Evolutionary conservation across 2,113 vertebrate species (phyloP).

Genomic region (Grallaria varia): DNA sequence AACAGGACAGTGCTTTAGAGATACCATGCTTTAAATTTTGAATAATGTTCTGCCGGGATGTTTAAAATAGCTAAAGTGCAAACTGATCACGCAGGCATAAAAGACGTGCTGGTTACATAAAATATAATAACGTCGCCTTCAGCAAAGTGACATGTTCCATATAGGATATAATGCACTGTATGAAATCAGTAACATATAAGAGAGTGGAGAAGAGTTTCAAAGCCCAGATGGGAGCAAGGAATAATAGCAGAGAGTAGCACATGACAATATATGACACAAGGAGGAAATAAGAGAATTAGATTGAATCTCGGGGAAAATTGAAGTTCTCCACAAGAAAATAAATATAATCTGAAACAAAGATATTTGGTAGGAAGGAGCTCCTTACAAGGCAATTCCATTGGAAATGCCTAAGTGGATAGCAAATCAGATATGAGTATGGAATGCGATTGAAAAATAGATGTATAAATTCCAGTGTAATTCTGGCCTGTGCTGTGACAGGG

Average conservation of each 20-base stretch:
- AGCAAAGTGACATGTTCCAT: background rate
- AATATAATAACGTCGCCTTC: background rate
- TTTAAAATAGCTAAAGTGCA: slow-evolving; percentile 22
- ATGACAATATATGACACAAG: background rate
- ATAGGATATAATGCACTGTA: background rate
- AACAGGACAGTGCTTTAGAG: background rate
- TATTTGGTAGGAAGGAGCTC: background rate
- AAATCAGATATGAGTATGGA: background rate
- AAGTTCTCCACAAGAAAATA: slow-evolving; percentile 13
- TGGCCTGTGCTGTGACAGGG: background rate
- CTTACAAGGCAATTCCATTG: background rate
- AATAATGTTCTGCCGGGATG: background rate
- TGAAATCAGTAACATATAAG: background rate
- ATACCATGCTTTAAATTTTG: slow-evolving; percentile 13
- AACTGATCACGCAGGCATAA: background rate
- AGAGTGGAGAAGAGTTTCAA: background rate
- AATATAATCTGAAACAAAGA: slow-evolving; percentile 3
- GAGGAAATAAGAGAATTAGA: slow-evolving; percentile 30
- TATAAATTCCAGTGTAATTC: background rate
- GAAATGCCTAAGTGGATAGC: background rate
- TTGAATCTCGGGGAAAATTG: background rate
- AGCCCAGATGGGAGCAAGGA: background rate
- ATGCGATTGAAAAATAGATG: background rate
- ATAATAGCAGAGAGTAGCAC: background rate
- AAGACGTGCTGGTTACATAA: background rate